Evolutionary conservation across 2,797 vertebrate species (phyloP).

Genomic region (Odontamblyopus lacepedii): DNA sequence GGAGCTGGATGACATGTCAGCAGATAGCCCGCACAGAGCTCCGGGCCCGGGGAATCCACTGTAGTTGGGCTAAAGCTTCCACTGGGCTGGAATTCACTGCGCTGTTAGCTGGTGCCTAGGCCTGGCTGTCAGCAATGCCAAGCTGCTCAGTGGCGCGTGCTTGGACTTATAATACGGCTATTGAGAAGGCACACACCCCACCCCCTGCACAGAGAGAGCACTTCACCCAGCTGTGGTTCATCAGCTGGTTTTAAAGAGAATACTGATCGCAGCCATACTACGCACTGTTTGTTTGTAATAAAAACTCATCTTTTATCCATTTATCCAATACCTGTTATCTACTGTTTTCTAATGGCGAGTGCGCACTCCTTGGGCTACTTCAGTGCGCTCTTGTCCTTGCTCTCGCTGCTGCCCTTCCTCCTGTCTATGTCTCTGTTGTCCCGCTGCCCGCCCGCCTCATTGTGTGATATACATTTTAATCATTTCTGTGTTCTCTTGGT

Average conservation of each 20-base stretch:
- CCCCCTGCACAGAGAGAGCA: slow-evolving; percentile 54
- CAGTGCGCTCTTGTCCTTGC: slow-evolving; percentile 34
- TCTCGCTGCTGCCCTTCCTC: slow-evolving; percentile 35
- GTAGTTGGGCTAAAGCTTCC: slow-evolving; percentile 71
- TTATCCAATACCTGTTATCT: not conserved
- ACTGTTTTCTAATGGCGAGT: slow-evolving; percentile 1
- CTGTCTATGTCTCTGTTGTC: slow-evolving; percentile 40
- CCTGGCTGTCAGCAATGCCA: slow-evolving; percentile 76
- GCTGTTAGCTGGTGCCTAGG: slow-evolving; percentile 69
- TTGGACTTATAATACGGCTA: slow-evolving; percentile 72
- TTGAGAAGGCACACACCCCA: slow-evolving; percentile 68
- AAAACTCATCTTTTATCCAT: slow-evolving; percentile 5
- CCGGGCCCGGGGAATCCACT: slow-evolving; percentile 70
- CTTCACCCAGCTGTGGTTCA: slow-evolving; percentile 66
- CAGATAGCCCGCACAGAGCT: slow-evolving; percentile 55
- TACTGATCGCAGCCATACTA: slow-evolving; percentile 31
- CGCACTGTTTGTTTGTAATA: slow-evolving; percentile 24
- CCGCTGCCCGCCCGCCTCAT: slow-evolving; percentile 31
- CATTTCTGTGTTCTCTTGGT: slow-evolving; percentile 64
- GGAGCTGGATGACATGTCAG: slow-evolving; percentile 61
- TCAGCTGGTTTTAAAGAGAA: slow-evolving; percentile 60
- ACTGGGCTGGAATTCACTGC: slow-evolving; percentile 71
- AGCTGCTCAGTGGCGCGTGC: slow-evolving; percentile 71
- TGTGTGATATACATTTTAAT: slow-evolving; percentile 72
- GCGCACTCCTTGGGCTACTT: slow-evolving; percentile 4